A percentile compares a stretch with the other conserved stretches of the same genome.
Conservation (phyloP, 1,140 invertebrate genomes). For the Tribolium madens region DNA sequence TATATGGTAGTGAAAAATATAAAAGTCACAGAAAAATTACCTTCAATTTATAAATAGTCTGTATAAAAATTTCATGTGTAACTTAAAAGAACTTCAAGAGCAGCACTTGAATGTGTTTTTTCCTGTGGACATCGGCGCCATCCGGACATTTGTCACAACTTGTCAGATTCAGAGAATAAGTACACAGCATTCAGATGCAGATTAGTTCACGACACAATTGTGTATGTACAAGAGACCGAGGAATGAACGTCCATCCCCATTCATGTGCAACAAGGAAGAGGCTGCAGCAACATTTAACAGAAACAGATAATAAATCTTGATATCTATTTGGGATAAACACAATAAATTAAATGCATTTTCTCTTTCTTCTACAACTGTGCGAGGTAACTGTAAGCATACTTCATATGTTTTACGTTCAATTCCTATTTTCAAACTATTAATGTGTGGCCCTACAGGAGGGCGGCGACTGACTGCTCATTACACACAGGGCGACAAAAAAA, state of each 20-base stretch:
- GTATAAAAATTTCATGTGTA: slow-evolving; percentile 27
- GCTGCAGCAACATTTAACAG: neutral
- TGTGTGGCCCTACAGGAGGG: too few species aligned
- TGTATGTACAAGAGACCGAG: slow-evolving; percentile 19
- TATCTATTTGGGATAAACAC: neutral
- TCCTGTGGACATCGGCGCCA: slow-evolving; percentile 18
- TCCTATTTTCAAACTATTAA: too few species aligned
- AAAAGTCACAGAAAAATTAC: neutral
- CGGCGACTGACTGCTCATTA: too few species aligned
- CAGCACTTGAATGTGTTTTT: neutral
- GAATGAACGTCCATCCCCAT: neutral
- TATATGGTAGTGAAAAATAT: neutral
- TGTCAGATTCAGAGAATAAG: slow-evolving; percentile 31
- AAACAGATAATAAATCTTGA: neutral
- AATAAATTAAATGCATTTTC: too few species aligned
- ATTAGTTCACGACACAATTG: slow-evolving; percentile 1
- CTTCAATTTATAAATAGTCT: slow-evolving; percentile 4
- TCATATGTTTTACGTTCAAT: too few species aligned
- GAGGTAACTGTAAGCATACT: too few species aligned
- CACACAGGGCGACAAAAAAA: too few species aligned
- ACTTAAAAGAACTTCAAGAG: slow-evolving; percentile 6
- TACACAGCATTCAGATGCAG: slow-evolving; percentile 36
- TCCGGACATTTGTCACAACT: slow-evolving; percentile 28
- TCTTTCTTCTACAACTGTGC: too few species aligned
- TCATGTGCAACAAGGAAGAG: neutral